Evolutionary conservation across 2,113 vertebrate species (phyloP).

Genomic region (Chloropsis cyanopogon): DNA sequence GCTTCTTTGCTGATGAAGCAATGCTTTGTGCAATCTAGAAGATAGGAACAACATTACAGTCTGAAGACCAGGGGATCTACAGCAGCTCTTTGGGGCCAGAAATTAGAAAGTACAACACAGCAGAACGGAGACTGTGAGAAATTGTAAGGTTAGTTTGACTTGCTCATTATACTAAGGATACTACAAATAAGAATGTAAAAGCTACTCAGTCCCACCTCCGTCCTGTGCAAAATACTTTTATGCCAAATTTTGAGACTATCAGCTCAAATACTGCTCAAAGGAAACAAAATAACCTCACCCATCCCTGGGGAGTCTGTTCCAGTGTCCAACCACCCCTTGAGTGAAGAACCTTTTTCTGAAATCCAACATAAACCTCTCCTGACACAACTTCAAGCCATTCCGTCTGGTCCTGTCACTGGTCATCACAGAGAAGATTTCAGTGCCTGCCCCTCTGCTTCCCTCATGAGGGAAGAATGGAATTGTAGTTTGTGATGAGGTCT

Average conservation of each 20-base stretch:
- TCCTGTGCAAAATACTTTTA: neutral
- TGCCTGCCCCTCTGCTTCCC: neutral
- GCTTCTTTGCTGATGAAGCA: neutral
- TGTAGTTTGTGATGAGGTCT: rapidly evolving
- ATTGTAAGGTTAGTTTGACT: neutral
- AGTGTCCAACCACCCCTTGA: neutral
- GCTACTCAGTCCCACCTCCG: neutral
- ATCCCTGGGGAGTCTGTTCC: neutral
- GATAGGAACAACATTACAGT: neutral
- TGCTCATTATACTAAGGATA: neutral
- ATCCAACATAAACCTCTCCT: neutral
- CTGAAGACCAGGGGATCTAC: neutral
- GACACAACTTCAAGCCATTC: neutral
- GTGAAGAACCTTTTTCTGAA: neutral
- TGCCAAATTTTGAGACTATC: neutral
- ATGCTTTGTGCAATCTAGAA: neutral
- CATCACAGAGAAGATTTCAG: neutral
- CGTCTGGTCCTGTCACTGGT: neutral
- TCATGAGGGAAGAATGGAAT: neutral
- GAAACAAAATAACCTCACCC: neutral
- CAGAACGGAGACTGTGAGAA: neutral
- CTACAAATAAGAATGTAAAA: neutral
- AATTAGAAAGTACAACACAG: neutral
- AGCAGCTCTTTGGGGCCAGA: neutral
- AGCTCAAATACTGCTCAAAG: neutral